phyloP scores from a whole-genome alignment of 1,140 invertebrate species.

The Triops longicaudatus region DNA sequence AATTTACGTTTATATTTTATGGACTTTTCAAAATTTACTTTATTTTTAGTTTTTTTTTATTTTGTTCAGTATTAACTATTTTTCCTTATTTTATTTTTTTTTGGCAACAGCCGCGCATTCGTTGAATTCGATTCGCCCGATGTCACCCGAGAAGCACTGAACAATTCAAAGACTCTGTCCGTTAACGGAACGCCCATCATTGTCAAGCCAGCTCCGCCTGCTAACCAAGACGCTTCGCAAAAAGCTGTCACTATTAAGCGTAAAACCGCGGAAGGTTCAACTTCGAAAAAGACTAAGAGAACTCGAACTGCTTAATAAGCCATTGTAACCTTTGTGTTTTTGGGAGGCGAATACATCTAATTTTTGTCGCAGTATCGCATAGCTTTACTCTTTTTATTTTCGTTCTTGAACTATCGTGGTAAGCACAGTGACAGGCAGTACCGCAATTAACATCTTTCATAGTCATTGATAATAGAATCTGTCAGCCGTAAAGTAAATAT shows the following conservation, averaged over 20 bases:
- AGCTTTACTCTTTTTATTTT: neutral
- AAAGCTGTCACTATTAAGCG: neutral
- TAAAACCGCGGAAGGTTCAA: neutral
- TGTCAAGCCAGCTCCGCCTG: neutral
- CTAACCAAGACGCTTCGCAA: neutral
- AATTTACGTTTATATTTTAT: too few relatives aligned
- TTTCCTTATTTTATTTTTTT: neutral
- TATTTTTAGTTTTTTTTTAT: too few relatives aligned
- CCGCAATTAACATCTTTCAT: neutral
- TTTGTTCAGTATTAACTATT: too few relatives aligned
- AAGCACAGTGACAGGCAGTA: neutral
- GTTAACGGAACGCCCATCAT: constrained; percentile 16
- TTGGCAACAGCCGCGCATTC: neutral
- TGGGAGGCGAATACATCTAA: too few relatives aligned
- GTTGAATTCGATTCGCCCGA: constrained; percentile 19
- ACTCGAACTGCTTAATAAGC: neutral
- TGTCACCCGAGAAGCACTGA: neutral
- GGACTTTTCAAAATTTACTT: too few relatives aligned
- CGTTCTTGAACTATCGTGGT: neutral
- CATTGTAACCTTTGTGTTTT: neutral
- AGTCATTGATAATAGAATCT: neutral
- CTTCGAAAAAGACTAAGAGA: neutral
- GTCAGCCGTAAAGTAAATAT: neutral
- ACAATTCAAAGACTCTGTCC: neutral
- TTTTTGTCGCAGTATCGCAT: neutral